Evolutionary conservation across 1,140 invertebrate species (phyloP).

Genomic region (Sitobion miscanthi): DNA sequence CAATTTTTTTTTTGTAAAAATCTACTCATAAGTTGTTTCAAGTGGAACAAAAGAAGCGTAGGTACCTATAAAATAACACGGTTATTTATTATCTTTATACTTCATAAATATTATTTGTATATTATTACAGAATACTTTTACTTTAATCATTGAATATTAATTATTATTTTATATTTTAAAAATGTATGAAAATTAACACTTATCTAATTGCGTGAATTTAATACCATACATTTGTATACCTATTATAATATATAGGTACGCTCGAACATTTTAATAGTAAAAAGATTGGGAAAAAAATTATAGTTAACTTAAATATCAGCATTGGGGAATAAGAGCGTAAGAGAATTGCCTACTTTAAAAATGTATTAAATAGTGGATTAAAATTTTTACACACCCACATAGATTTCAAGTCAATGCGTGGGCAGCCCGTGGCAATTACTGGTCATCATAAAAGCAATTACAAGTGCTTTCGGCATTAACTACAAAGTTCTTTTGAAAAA

Average conservation of each 20-base stretch:
- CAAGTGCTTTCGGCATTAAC: slow-evolving; percentile 9
- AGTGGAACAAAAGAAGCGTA: too few relatives aligned
- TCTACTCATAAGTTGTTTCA: too few relatives aligned
- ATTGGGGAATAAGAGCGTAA: not conserved
- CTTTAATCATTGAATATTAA: not conserved
- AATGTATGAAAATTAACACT: not conserved
- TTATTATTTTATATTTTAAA: not conserved
- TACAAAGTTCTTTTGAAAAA: slow-evolving; percentile 14
- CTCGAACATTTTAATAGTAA: not conserved
- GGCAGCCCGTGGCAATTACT: not conserved
- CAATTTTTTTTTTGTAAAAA: too few relatives aligned
- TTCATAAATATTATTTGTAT: not conserved
- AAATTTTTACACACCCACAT: not conserved
- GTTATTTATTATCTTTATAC: not conserved
- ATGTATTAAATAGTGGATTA: not conserved
- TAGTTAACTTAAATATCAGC: not conserved
- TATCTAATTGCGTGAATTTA: not conserved
- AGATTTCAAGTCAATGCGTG: not conserved
- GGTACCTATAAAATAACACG: not conserved
- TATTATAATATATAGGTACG: not conserved
- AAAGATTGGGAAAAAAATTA: not conserved
- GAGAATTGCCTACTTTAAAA: not conserved
- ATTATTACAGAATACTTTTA: not conserved
- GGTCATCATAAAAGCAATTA: slow-evolving; percentile 24
- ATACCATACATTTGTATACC: not conserved